Evolutionary conservation across 2,797 vertebrate genomes (phyloP), one percentile per base, ranked within the genome.

Genomic region (Philypnodon macrostomus): DNA sequence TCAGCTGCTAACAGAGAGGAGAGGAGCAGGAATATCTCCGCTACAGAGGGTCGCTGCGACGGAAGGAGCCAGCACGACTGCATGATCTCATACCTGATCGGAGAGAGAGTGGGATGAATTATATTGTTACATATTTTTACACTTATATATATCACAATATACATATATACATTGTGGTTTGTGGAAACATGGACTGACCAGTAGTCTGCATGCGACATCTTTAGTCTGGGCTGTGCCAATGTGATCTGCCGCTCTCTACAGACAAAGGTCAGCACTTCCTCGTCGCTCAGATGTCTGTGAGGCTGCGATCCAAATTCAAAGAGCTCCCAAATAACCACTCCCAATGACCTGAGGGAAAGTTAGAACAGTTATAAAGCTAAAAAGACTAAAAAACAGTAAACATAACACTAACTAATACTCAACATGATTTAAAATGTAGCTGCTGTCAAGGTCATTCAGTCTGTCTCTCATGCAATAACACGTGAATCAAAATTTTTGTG

Each of bases 241-340:
- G 93, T 95, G 77, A 97, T 94, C 41, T 96, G 94, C 71, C 93
- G 86, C 84, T 96, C 94, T 49, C 92, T 91, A 50, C 96, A 90
- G n/a, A 97, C 94, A 1, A 93, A 95, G 16, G 93, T 92, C 7
- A 97, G 76, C 51, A 97, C 94, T 61, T 97, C 94, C 54, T 95
- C 93, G 0, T 97, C 93, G 0, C 94, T 93, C 27, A 97, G 87
- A 74, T 97, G 94, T 54, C 92, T 89, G 79, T 97, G 95, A 17
- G 94, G 94, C 74, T 97, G 94, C 19, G 91, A 90, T 50, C 94
- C 94, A 55, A 96, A 95, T 68, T 97, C 94, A 83, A 95, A 95
- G 45, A 97, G 89, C 75, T 97, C 94, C 94, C 94, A 97, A 40
- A 97, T 92, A 49, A 95, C 93, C 67, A 97, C 93, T 37, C 94